These are phyloP conservation scores for Nephotettix cincticeps DNA, from an alignment of 1,140 invertebrate genomes.

Conservation along the genomic window DNA sequence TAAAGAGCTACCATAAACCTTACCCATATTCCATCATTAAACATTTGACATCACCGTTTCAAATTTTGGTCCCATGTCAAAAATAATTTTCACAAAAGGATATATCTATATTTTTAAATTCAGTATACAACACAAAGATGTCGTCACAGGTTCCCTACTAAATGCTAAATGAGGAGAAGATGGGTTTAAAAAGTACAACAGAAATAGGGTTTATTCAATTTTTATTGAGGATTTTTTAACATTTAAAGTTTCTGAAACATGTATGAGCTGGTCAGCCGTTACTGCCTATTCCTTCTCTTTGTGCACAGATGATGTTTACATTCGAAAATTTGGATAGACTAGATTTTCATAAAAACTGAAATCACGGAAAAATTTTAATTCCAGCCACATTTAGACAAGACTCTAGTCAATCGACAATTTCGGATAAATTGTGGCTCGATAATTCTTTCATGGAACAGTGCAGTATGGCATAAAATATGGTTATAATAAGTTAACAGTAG, in stretches of 20 bases:
- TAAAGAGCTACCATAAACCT: no score
- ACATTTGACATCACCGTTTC: no score
- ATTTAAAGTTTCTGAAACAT: not conserved
- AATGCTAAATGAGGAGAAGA: not conserved
- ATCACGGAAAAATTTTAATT: no score
- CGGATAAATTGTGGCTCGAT: not conserved
- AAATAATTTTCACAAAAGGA: no score
- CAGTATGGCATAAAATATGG: conserved; percentile 2
- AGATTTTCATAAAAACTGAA: not conserved
- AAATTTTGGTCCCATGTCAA: no score
- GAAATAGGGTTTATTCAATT: not conserved
- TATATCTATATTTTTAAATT: no score
- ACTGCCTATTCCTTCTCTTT: not conserved
- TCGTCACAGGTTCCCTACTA: no score
- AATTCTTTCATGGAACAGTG: not conserved
- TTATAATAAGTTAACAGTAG: not conserved
- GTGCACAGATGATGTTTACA: not conserved
- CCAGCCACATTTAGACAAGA: no score
- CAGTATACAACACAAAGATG: no score
- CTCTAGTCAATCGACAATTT: no score
- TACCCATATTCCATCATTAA: no score
- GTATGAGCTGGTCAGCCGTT: not conserved
- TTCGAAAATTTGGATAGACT: not conserved
- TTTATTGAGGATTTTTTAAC: conserved; percentile 1
- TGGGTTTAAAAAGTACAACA: not conserved